Percentiles rank a stretch among this genome's conserved stretches.
Evolutionary conservation across 2,113 vertebrate species (phyloP).

Genomic region (Piprites chloris): DNA sequence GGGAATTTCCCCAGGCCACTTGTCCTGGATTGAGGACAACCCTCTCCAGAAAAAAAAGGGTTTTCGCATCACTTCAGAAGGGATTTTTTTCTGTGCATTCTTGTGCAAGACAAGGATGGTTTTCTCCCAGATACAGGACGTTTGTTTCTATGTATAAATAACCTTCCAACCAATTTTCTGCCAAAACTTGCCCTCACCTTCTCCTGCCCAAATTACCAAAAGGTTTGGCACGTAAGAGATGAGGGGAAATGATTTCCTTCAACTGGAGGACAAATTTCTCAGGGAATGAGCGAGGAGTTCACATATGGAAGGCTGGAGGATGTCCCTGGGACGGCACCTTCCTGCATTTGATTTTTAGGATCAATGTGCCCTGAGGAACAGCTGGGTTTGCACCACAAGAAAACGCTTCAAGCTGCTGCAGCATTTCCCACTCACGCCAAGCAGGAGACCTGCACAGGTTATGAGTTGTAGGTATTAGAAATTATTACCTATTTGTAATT

Average conservation of each 20-base stretch:
- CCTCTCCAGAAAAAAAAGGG: neutral
- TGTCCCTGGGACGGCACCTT: neutral
- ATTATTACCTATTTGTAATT: too few species aligned
- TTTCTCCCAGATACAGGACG: neutral
- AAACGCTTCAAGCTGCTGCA: neutral
- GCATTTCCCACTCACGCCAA: neutral
- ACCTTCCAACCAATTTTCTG: neutral
- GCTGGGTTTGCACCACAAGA: neutral
- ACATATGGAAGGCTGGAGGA: neutral
- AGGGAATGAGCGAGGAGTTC: neutral
- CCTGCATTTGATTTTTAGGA: neutral
- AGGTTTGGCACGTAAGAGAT: rapidly evolving
- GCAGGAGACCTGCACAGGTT: neutral
- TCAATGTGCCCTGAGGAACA: neutral
- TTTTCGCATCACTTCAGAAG: neutral
- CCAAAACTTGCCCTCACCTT: neutral
- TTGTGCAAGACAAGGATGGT: neutral
- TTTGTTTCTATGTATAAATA: neutral
- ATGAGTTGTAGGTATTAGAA: neutral
- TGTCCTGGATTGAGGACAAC: neutral
- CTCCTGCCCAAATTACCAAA: neutral
- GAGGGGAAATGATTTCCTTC: neutral
- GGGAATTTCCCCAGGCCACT: neutral
- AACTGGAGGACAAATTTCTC: neutral
- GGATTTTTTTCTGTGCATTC: neutral